Evolutionary conservation across 2,888 invertebrate species (phyloP), one percentile per base, ranked within the genome.

Genomic region (Cephus sareptanus): DNA sequence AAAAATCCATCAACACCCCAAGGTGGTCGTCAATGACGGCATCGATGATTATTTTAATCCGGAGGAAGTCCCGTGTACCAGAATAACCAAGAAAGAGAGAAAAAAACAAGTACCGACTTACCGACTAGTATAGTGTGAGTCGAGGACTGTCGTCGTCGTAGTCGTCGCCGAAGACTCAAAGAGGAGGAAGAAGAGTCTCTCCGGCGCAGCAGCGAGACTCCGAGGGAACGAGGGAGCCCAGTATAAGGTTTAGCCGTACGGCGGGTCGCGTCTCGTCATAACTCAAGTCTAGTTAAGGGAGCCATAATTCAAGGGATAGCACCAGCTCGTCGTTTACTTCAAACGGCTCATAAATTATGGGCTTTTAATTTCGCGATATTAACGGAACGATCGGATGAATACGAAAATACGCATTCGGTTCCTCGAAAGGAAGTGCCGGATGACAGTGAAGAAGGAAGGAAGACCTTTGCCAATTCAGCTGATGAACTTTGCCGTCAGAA

Each of bases 221-320:
- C 34, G n/a, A 34, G 35, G 34, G 69, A 74, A 69, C 70, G 76
- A 76, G 75, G 9, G 9, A 37, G 37, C 68, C 31, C n/a, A 40
- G 78, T 68, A 84, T 84, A 84, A 87, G 86, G 85, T 84, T 85
- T 85, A 84, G 87, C 84, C 82, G 85, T 83, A 78, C 81, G 84
- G 83, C 80, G 76, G 56, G 77, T 75, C 79, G 83, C 84, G 87
- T 85, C 87, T 87, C 90, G 89, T 88, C 90, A 90, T 90, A 91
- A 91, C 89, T 90, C 90, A 90, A 89, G 90, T 89, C 91, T 91
- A 90, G 90, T 91, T 91, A 90, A 90, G 90, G 89, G 89, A 90
- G 90, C 89, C 87, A 91, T 90, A 91, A 91, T 90, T 90, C 89
- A 90, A 87, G 82, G 89, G 89, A 89, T 90, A 90, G 89, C 89